phyloP scores from a whole-genome alignment of 2,113 vertebrate genomes.

The Eulemur rufifrons region DNA sequence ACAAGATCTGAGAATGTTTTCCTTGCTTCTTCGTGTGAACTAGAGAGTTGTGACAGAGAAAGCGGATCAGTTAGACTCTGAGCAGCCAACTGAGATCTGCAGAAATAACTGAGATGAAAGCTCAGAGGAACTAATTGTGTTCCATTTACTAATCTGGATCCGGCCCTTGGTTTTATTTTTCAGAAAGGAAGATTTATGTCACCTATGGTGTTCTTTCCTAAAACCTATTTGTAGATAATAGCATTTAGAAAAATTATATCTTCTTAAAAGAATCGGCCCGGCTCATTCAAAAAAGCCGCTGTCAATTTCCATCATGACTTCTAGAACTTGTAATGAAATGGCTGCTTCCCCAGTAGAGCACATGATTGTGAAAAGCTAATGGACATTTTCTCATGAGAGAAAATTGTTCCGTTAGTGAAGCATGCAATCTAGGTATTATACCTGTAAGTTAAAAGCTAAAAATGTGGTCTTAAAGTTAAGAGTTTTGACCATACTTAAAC shows the following conservation, averaged over 20 bases:
- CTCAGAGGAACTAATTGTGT: not conserved
- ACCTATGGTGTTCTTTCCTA: not conserved
- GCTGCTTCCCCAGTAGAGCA: not conserved
- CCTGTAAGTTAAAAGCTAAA: slow-evolving; percentile 29
- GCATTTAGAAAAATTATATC: not conserved
- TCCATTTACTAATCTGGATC: slow-evolving; percentile 4
- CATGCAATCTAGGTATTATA: not conserved
- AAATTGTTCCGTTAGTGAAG: not conserved
- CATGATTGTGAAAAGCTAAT: not conserved
- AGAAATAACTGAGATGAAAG: not conserved
- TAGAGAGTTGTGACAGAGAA: not conserved
- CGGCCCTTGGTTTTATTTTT: slow-evolving; percentile 29
- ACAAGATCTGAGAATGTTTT: slow-evolving; percentile 55
- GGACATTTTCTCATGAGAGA: not conserved
- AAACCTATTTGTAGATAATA: not conserved
- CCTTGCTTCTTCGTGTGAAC: slow-evolving; percentile 29
- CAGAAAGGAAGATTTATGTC: slow-evolving; percentile 38
- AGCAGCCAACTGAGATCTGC: not conserved
- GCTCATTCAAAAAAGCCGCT: not conserved
- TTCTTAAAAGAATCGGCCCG: not conserved
- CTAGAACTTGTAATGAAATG: not conserved
- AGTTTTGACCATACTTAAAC: not conserved
- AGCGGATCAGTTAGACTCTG: not conserved
- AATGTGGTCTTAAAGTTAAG: not conserved
- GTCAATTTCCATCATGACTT: not conserved